phyloP scores from a whole-genome alignment of 1,140 invertebrate species.

The Habropoda laboriosa region DNA sequence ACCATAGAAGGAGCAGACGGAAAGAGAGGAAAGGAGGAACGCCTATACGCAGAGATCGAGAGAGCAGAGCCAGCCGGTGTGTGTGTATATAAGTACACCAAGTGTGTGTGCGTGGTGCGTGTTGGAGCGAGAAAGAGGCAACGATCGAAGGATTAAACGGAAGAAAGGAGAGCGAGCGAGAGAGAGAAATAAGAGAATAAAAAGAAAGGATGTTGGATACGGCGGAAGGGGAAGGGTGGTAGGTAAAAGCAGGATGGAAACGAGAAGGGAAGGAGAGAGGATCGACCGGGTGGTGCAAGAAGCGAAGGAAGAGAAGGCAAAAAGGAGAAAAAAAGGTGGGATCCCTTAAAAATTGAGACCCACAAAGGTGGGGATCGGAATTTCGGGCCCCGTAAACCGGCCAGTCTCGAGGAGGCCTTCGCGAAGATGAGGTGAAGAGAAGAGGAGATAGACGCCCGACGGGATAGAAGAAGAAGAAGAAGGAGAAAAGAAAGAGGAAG shows the following conservation, averaged over 20 bases:
- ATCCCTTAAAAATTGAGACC: slow-evolving; percentile 81
- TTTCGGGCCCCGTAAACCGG: slow-evolving; percentile 79
- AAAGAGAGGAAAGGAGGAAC: slow-evolving; percentile 51
- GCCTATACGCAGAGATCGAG: not conserved
- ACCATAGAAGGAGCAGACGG: slow-evolving; percentile 39
- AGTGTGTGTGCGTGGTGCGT: not conserved
- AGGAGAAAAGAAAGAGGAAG: slow-evolving; percentile 15
- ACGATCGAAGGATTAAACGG: slow-evolving; percentile 43
- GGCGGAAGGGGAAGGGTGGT: slow-evolving; percentile 18
- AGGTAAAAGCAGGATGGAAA: slow-evolving; percentile 40
- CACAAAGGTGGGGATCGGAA: slow-evolving; percentile 80
- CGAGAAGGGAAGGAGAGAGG: slow-evolving; percentile 46
- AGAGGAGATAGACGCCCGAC: slow-evolving; percentile 51
- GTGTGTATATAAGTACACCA: slow-evolving; percentile 35
- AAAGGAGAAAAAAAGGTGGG: slow-evolving; percentile 75
- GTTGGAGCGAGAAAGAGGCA: slow-evolving; percentile 25
- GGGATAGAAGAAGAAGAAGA: slow-evolving; percentile 47
- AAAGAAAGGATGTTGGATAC: slow-evolving; percentile 31
- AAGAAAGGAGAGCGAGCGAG: slow-evolving; percentile 26
- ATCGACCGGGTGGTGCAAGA: slow-evolving; percentile 58
- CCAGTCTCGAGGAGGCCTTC: slow-evolving; percentile 81
- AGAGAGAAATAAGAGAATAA: slow-evolving; percentile 13
- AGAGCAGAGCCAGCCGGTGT: not conserved
- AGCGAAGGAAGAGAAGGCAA: slow-evolving; percentile 69
- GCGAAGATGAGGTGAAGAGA: slow-evolving; percentile 80